A percentile compares a stretch with the other conserved stretches of the same genome.
phyloP scores from a whole-genome alignment of 2,888 invertebrate genomes.

The Ophion ellenae region DNA sequence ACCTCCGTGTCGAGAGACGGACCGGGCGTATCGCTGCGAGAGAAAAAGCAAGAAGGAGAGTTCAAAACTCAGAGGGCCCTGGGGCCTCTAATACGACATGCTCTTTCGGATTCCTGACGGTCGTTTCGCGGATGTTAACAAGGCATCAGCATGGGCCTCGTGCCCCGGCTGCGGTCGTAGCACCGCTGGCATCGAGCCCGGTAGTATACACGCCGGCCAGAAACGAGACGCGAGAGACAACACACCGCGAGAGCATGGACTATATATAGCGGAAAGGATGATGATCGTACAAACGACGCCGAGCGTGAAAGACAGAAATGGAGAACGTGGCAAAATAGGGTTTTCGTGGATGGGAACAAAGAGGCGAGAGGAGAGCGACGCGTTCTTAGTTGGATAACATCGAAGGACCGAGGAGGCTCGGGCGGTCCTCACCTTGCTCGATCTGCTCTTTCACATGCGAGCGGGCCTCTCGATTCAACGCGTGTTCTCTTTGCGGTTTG shows the following conservation, averaged over 20 bases:
- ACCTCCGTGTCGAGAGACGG: conserved; percentile 46
- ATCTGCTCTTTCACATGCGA: conserved; percentile 55
- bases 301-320: conserved; percentile 68
- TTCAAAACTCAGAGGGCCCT: conserved; percentile 58
- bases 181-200: conserved; percentile 60
- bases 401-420: conserved; percentile 61
- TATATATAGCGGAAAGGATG: conserved; percentile 32
- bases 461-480: conserved; percentile 61
- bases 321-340: conserved; percentile 69
- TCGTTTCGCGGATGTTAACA: conserved; percentile 82
- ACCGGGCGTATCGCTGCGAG: conserved; percentile 34
- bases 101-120: conserved; percentile 82
- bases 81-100: conserved; percentile 79
- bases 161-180: conserved; percentile 76
- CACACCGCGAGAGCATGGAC: conserved; percentile 41
- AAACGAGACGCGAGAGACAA: conserved; percentile 62
- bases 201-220: conserved; percentile 51
- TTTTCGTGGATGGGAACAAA: conserved; percentile 48
- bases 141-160: conserved; percentile 82
- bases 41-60: conserved; percentile 53
- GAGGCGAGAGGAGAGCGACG: conserved; percentile 68
- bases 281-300: conserved; percentile 41
- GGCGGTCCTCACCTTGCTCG: conserved; percentile 66
- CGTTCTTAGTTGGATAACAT: conserved; percentile 73
- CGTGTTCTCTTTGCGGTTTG: conserved; percentile 67